phyloP scores from a whole-genome alignment of 1,140 invertebrate species.

The Aphidius ervi region DNA sequence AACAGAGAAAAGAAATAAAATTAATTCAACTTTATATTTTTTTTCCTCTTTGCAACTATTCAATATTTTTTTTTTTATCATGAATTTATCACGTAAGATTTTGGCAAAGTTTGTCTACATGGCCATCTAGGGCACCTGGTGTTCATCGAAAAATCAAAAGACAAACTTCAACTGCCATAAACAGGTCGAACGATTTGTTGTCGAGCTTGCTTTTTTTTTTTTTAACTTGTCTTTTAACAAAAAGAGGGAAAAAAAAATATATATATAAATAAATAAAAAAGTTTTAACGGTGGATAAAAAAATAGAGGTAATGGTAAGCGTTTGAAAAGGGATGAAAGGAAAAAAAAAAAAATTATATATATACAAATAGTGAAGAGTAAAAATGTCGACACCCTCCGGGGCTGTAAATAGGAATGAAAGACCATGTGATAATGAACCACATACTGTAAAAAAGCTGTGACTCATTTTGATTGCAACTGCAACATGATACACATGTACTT shows the following conservation, averaged over 20 bases:
- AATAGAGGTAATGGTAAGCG: slow-evolving; percentile 5
- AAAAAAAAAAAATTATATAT: neutral
- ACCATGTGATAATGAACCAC: slow-evolving; percentile 3
- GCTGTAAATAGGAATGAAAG: slow-evolving; percentile 5
- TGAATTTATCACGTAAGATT: slow-evolving; percentile 13
- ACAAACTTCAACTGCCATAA: slow-evolving; percentile 21
- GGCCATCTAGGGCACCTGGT: slow-evolving; percentile 21
- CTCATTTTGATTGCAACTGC: slow-evolving; percentile 6
- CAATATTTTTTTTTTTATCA: slow-evolving; percentile 20
- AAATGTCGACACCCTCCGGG: slow-evolving; percentile 4
- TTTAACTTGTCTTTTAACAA: neutral
- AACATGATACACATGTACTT: slow-evolving; percentile 4
- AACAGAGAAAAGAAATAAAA: neutral
- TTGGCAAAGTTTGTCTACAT: slow-evolving; percentile 10
- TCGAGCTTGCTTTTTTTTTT: slow-evolving; percentile 12
- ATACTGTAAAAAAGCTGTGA: neutral
- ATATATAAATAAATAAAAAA: too few species aligned
- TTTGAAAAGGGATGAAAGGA: neutral
- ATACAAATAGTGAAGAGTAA: too few species aligned
- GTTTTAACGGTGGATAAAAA: too few species aligned
- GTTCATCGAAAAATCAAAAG: slow-evolving; percentile 24
- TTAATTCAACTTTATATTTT: neutral
- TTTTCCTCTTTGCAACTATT: neutral
- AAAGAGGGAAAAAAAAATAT: too few species aligned
- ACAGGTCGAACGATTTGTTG: slow-evolving; percentile 20